Conservation (phyloP, 2,797 vertebrate genomes). For the Mormyrops attenuatus region DNA sequence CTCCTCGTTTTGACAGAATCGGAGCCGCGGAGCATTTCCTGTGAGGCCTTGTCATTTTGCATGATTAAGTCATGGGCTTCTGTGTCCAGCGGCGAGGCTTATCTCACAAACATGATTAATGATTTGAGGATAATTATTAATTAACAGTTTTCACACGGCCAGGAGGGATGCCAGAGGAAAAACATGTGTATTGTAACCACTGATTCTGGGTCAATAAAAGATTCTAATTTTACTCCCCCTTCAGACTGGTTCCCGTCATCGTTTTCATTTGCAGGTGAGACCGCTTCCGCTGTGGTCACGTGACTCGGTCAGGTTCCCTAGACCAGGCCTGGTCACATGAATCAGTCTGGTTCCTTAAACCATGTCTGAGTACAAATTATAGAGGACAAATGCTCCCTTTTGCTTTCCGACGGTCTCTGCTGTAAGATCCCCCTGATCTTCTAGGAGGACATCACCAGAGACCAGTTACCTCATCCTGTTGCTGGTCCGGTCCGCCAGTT, state of each 20-base stretch:
- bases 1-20: neutral
- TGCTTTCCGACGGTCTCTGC: neutral
- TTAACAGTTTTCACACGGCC: conserved; percentile 9
- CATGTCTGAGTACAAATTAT: neutral
- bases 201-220: conserved; percentile 1
- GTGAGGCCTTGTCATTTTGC: conserved; percentile 5
- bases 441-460: neutral
- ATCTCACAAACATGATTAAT: conserved; percentile 14
- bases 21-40: neutral
- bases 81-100: neutral
- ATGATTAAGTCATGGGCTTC: conserved; percentile 18
- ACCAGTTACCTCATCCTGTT: neutral
- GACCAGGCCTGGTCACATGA: neutral
- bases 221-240: neutral
- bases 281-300: neutral
- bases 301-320: neutral
- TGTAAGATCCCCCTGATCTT: neutral
- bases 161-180: conserved; percentile 8
- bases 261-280: neutral
- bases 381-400: neutral
- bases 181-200: neutral
- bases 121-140: conserved; percentile 17
- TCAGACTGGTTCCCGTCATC: neutral
- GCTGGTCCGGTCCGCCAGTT: neutral
- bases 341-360: neutral